Percentiles rank a stretch among this genome's conserved stretches.
Conservation (phyloP, 2,113 vertebrate species). For the Urocitellus parryii region DNA sequence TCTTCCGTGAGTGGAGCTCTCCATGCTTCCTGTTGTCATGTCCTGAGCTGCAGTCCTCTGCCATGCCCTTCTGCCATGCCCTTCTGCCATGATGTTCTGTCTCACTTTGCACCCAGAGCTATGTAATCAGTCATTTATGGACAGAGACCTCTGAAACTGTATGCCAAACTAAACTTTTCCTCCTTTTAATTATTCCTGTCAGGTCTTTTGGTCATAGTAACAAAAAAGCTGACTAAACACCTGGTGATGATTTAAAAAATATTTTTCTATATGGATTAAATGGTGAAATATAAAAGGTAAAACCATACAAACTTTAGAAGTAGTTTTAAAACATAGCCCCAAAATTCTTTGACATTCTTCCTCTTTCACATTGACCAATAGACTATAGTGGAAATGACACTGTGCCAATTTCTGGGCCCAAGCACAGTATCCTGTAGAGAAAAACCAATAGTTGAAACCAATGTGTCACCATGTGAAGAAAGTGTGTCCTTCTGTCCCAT, state of each 20-base stretch:
- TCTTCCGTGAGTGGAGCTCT: no score
- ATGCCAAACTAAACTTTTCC: no score
- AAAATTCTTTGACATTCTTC: not conserved
- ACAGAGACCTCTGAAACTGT: no score
- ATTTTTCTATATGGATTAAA: conserved; percentile 17
- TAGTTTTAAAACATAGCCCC: conserved; percentile 1
- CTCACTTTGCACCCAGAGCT: no score
- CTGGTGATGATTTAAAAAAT: not conserved
- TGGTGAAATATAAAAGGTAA: conserved; percentile 22
- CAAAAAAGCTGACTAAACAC: no score
- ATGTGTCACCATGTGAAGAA: not conserved
- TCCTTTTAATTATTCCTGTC: no score
- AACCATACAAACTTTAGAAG: not conserved
- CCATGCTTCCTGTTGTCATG: no score
- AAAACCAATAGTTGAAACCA: not conserved
- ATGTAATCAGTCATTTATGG: no score
- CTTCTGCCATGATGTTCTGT: no score
- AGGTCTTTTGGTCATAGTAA: no score
- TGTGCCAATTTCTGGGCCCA: not conserved
- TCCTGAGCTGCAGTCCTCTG: no score
- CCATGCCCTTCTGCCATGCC: no score
- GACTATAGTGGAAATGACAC: not conserved
- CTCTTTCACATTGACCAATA: not conserved
- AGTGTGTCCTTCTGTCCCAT: not conserved
- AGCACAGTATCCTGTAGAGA: not conserved